These are phyloP conservation scores for Miichthys miiuy DNA, from an alignment of 2,797 vertebrate genomes.

Conservation along the genomic window DNA sequence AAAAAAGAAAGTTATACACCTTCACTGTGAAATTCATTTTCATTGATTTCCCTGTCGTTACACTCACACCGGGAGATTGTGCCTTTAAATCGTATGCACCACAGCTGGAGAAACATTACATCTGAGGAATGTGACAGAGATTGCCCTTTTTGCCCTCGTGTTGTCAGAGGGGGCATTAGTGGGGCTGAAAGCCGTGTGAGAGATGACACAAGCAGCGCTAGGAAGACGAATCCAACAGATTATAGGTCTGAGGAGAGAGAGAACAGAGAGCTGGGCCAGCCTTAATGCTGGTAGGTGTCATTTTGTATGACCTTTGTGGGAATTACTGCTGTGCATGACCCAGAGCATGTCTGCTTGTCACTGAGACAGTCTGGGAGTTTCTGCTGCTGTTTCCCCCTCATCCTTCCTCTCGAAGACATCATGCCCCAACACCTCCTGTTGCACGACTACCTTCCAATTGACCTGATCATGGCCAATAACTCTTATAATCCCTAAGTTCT, in stretches of 20 bases:
- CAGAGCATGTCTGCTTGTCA: slow-evolving; percentile 52
- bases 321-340: slow-evolving; percentile 67
- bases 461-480: slow-evolving; percentile 54
- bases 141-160: slow-evolving; percentile 53
- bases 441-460: slow-evolving; percentile 43
- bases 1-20: slow-evolving; percentile 55
- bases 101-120: slow-evolving; percentile 58
- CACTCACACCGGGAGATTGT: slow-evolving; percentile 30
- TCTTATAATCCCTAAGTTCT: slow-evolving; percentile 63
- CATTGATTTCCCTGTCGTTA: slow-evolving; percentile 57
- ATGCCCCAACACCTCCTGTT: slow-evolving; percentile 26
- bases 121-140: slow-evolving; percentile 59
- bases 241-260: slow-evolving; percentile 58
- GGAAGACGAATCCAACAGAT: slow-evolving; percentile 70
- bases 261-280: slow-evolving; percentile 40
- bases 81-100: slow-evolving; percentile 26
- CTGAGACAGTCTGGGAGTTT: slow-evolving; percentile 42
- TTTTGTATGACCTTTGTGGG: slow-evolving; percentile 73
- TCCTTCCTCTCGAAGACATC: slow-evolving; percentile 22
- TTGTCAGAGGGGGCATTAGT: slow-evolving; percentile 65
- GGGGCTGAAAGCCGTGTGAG: slow-evolving; percentile 59
- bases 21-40: slow-evolving; percentile 58
- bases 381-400: slow-evolving; percentile 14
- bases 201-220: slow-evolving; percentile 61
- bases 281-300: slow-evolving; percentile 65